A percentile compares a stretch with the other conserved stretches of the same genome.
Evolutionary conservation across 2,888 invertebrate species (phyloP).

Genomic region (Perdita meconis): DNA sequence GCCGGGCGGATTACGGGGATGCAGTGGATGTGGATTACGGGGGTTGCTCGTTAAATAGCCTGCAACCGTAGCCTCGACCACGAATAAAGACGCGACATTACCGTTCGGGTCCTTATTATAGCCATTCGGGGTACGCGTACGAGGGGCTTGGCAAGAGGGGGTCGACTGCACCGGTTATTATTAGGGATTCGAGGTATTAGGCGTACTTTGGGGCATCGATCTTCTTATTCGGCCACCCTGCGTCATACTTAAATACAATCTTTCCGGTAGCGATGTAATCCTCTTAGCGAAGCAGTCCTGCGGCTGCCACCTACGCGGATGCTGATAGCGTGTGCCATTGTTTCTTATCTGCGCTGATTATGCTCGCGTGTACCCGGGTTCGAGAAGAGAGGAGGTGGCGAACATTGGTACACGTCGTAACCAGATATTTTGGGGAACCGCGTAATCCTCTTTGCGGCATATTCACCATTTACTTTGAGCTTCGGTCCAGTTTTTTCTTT

Average conservation of each 20-base stretch:
- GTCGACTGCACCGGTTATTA: slow-evolving; percentile 64
- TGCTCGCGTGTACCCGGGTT: slow-evolving; percentile 30
- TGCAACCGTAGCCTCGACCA: slow-evolving; percentile 58
- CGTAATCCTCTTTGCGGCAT: slow-evolving; percentile 58
- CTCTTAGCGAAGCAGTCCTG: slow-evolving; percentile 63
- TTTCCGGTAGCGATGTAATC: slow-evolving; percentile 65
- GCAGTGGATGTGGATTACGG: slow-evolving; percentile 73
- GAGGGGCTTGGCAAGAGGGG: slow-evolving; percentile 1
- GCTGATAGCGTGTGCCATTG: slow-evolving; percentile 54
- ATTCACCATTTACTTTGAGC: slow-evolving; percentile 43
- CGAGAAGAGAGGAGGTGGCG: slow-evolving; percentile 17
- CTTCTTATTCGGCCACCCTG: slow-evolving; percentile 63
- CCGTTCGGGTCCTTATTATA: slow-evolving; percentile 63
- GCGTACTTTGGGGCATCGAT: slow-evolving; percentile 66
- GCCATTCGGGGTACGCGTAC: slow-evolving; percentile 8
- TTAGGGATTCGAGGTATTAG: slow-evolving; percentile 70
- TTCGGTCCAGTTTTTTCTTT: too few species aligned
- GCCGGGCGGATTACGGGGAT: slow-evolving; percentile 67
- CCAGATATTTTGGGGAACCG: slow-evolving; percentile 42
- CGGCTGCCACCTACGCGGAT: slow-evolving; percentile 28
- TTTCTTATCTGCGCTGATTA: slow-evolving; percentile 64
- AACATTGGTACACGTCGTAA: slow-evolving; percentile 22
- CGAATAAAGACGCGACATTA: slow-evolving; percentile 63
- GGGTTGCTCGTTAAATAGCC: slow-evolving; percentile 75
- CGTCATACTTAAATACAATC: slow-evolving; percentile 71